These are phyloP conservation scores for Alectoris magna DNA, from an alignment of 2,797 vertebrate species.

Conservation along the genomic window DNA sequence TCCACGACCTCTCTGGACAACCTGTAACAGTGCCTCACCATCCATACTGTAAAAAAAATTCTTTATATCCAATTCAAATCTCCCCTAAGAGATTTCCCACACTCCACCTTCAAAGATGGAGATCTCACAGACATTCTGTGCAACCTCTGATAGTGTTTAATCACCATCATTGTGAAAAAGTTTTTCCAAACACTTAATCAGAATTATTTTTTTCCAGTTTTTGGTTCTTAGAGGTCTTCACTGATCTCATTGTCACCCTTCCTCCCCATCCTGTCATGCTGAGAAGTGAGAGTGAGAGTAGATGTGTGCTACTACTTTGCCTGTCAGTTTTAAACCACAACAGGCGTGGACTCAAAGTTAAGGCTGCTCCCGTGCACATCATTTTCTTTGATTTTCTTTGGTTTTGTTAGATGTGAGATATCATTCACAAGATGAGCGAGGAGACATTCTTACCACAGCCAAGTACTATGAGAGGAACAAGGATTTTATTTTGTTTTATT, in stretches of 20 bases:
- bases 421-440: neutral
- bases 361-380: neutral
- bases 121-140: neutral
- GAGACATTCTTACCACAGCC: rapidly evolving
- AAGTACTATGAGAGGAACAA: neutral
- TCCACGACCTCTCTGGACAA: no score
- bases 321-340: neutral
- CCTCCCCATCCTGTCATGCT: neutral
- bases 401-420: neutral
- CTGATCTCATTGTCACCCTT: neutral
- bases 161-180: neutral
- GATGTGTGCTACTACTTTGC: neutral
- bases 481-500: neutral
- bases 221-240: neutral
- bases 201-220: neutral
- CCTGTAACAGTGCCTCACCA: no score
- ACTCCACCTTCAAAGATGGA: neutral
- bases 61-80: no score
- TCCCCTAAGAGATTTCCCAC: no score
- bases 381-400: neutral
- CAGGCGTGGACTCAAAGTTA: neutral
- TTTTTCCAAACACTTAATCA: neutral
- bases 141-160: neutral
- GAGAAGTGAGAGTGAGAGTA: neutral
- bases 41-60: no score